These are phyloP conservation scores for Hoplostethus atlanticus DNA, from an alignment of 2,797 vertebrate genomes.

Conservation along the genomic window DNA sequence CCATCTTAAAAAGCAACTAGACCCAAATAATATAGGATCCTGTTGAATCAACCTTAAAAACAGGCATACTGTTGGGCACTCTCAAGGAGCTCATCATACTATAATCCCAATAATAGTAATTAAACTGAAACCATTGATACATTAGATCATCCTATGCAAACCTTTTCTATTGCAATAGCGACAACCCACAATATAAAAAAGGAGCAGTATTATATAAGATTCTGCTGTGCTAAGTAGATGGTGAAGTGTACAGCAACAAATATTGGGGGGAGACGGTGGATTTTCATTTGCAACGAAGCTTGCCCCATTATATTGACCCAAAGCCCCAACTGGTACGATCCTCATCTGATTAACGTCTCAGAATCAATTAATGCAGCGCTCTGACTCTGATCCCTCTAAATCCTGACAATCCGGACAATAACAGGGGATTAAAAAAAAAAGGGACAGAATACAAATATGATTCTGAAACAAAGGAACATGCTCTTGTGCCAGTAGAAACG, in stretches of 20 bases:
- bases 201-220: background rate
- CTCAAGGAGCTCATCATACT: constrained; percentile 25
- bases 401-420: constrained; percentile 40
- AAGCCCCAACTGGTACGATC: constrained; percentile 64
- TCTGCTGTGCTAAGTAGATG: background rate
- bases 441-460: background rate
- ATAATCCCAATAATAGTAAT: constrained; percentile 35
- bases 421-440: constrained; percentile 9
- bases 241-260: constrained; percentile 1
- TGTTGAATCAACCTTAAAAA: too few relatives aligned
- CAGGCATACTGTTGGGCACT: constrained; percentile 3
- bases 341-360: constrained; percentile 78
- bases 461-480: background rate
- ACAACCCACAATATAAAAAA: background rate
- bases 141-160: constrained; percentile 27
- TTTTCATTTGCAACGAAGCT: constrained; percentile 9
- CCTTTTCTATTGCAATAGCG: background rate
- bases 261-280: background rate
- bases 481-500: background rate
- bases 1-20: background rate
- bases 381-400: constrained; percentile 68
- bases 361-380: constrained; percentile 78
- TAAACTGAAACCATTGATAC: constrained; percentile 24
- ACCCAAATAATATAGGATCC: background rate
- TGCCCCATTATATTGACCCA: constrained; percentile 20